phyloP scores from a whole-genome alignment of 2,888 invertebrate species.

The Cryptophagus acutangulus region DNA sequence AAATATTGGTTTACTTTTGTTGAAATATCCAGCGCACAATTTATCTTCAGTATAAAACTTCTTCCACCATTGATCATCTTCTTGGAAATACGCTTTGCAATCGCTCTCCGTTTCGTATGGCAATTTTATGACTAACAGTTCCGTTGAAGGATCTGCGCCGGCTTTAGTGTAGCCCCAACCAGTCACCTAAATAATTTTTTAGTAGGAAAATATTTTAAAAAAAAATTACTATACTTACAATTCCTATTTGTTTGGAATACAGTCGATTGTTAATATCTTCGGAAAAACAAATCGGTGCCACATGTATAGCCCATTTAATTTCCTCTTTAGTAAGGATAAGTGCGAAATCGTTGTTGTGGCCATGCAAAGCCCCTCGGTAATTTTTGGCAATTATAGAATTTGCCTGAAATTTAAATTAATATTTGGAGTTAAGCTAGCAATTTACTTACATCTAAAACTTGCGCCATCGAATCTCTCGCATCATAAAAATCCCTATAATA shows the following conservation, averaged over 20 bases:
- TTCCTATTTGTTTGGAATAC: conserved; percentile 18
- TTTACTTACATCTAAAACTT: conserved; percentile 32
- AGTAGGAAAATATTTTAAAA: conserved; percentile 5
- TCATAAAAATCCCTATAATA: conserved; percentile 35
- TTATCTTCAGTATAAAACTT: conserved; percentile 31
- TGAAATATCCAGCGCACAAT: conserved; percentile 34
- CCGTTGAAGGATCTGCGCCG: conserved; percentile 28
- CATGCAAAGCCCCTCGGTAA: conserved; percentile 30
- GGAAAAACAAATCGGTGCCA: conserved; percentile 43
- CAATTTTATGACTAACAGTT: conserved; percentile 29
- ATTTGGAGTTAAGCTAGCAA: conserved; percentile 8
- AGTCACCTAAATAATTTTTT: conserved; percentile 29
- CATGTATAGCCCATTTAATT: conserved; percentile 34
- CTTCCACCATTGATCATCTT: conserved; percentile 20
- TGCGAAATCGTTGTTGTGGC: conserved; percentile 40
- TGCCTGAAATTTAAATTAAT: conserved; percentile 27
- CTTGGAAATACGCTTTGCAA: conserved; percentile 26
- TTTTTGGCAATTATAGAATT: conserved; percentile 23
- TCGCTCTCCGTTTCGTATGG: conserved; percentile 23
- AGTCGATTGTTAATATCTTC: conserved; percentile 5
- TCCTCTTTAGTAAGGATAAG: conserved; percentile 34
- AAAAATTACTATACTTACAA: conserved; percentile 24
- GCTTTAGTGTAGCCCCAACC: conserved; percentile 40
- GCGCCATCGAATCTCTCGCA: conserved; percentile 30
- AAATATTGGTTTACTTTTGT: conserved; percentile 24